Percentiles rank a stretch among this genome's conserved stretches.
phyloP scores from a whole-genome alignment of 2,113 vertebrate species.

The Platysteira castanea region DNA sequence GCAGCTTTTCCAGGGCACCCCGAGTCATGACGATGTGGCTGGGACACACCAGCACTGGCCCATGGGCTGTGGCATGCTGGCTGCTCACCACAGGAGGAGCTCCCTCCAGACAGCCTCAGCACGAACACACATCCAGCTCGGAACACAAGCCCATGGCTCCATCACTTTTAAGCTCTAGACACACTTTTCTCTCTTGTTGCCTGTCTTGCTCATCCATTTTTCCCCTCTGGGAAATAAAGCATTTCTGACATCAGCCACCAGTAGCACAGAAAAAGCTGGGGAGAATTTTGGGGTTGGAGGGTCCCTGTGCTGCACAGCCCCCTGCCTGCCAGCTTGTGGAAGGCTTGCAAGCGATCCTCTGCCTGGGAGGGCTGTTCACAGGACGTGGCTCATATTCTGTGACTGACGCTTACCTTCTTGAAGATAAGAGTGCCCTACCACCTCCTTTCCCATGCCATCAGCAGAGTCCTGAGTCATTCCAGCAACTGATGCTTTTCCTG shows the following conservation, averaged over 20 bases:
- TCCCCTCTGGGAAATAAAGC: neutral
- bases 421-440: neutral
- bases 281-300: neutral
- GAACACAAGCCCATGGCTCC: neutral
- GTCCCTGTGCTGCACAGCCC: neutral
- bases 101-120: neutral
- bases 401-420: neutral
- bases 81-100: rapidly evolving
- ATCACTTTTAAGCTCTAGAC: neutral
- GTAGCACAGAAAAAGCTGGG: neutral
- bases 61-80: rapidly evolving
- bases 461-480: neutral
- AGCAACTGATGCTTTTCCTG: neutral
- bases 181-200: neutral
- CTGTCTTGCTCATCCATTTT: neutral
- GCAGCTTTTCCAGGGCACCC: neutral
- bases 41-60: neutral
- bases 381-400: neutral
- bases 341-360: rapidly evolving
- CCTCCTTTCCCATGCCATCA: neutral
- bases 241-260: neutral
- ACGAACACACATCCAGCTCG: neutral
- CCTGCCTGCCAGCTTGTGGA: neutral
- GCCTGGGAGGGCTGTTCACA: rapidly evolving
- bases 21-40: rapidly evolving